These are phyloP conservation scores for Ochropleura plecta DNA, from an alignment of 2,888 invertebrate genomes.

Conservation along the genomic window DNA sequence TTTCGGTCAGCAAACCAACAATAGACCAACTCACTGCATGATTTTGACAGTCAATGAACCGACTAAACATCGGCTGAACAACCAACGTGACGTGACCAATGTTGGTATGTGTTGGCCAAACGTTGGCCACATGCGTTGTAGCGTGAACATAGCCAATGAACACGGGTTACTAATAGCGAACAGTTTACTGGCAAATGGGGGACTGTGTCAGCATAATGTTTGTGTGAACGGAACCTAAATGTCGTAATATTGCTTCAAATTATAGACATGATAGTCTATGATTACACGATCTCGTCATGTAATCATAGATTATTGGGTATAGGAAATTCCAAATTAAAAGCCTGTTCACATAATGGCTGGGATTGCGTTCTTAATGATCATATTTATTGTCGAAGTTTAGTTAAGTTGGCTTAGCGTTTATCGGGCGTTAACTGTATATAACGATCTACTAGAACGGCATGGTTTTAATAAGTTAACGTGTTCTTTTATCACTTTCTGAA, in stretches of 20 bases:
- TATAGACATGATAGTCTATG: conserved; percentile 1
- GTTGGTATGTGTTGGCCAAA: conserved; percentile 28
- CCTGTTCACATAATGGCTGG: conserved; percentile 4
- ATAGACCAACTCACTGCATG: conserved; percentile 22
- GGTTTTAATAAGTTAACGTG: not conserved
- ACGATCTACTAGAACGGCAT: not conserved
- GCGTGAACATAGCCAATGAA: conserved; percentile 58
- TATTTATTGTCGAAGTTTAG: not conserved
- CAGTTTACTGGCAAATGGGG: conserved; percentile 21
- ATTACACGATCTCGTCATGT: not conserved
- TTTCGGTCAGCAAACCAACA: conserved; percentile 18
- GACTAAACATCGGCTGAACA: conserved; percentile 17
- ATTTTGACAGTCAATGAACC: conserved; percentile 34
- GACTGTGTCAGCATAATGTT: conserved; percentile 16
- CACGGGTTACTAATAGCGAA: conserved; percentile 31
- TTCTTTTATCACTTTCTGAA: not conserved
- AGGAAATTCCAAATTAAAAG: conserved; percentile 12
- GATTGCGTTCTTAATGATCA: not conserved
- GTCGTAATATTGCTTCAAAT: conserved; percentile 21
- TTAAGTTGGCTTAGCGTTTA: not conserved
- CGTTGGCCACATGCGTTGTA: conserved; percentile 43
- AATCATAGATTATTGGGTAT: conserved; percentile 15
- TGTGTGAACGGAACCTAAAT: conserved; percentile 20
- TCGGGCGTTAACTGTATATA: not conserved
- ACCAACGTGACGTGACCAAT: conserved; percentile 10